Evolutionary conservation across 2,113 vertebrate species (phyloP), one percentile per base, ranked within the genome.

Genomic region (Sylvia atricapilla): DNA sequence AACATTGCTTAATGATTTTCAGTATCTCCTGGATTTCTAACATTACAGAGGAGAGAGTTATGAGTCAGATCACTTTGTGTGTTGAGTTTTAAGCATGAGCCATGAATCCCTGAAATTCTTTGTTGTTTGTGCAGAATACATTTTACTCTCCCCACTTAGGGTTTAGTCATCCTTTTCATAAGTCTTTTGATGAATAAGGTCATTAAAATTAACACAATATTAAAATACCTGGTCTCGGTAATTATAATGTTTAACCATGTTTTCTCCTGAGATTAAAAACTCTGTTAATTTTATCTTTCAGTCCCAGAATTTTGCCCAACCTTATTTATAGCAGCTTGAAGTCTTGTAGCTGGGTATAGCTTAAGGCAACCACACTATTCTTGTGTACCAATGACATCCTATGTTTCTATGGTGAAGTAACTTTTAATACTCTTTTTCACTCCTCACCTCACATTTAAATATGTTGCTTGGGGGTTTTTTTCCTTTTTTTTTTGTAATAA

Each of bases 381-480:
- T 53, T 89, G 88, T 92, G 73, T 92, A 94, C 94, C 90, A 79
- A 58, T 96, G 93, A 84, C 86, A 92, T 90, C 3, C 2, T 33
- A 78, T 95, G 90, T 96, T 97, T 96, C 94, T 93, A 95, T 96
- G 95, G 96, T 86, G 76, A 97, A 96, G 84, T 70, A 86, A 93
- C 78, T 89, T 97, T 89, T 93, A 93, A 94, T 94, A 75, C 64
- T 94, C 86, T 72, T 76, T 90, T 90, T 89, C 62, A 84, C 33
- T 93, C 37, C 21, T 90, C 88, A 90, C 87, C 92, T 96, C 88
- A 60, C 74, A 92, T 87, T 94, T 87, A 64, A 87, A 92, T 91
- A 93, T 43, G 58, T 90, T 90, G 56, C 88, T 92, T 92, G 33
- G 37, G 10, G 37, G 24, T 47, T 50, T 50, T 24, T 62, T 59